These are phyloP conservation scores for Perognathus longimembris DNA, from an alignment of 2,113 vertebrate genomes.

Conservation along the genomic window DNA sequence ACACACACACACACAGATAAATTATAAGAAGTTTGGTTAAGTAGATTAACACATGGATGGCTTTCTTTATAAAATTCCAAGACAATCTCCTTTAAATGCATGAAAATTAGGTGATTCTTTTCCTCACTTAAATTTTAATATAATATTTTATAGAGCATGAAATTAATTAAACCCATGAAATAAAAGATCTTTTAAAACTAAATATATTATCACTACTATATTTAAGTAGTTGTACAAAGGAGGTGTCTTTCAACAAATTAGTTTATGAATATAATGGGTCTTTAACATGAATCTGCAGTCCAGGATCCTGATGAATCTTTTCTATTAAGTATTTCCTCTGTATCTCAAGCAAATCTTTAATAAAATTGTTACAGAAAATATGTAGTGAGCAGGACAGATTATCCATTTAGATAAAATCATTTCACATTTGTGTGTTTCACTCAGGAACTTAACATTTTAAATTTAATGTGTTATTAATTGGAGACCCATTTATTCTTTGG, in stretches of 20 bases:
- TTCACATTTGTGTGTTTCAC: slow-evolving; percentile 33
- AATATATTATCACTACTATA: too few species aligned
- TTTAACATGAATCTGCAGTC: neutral
- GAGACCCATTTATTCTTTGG: neutral
- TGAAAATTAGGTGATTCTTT: neutral
- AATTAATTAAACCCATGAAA: neutral
- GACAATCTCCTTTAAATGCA: neutral
- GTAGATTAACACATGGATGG: neutral
- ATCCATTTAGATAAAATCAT: slow-evolving; percentile 13
- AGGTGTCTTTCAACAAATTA: too few species aligned
- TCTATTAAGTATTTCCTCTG: slow-evolving; percentile 8
- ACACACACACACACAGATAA: neutral
- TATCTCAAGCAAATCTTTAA: slow-evolving; percentile 26
- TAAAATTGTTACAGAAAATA: neutral
- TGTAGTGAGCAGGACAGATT: neutral
- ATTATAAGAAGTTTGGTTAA: neutral
- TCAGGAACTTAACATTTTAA: slow-evolving; percentile 26
- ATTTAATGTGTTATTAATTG: slow-evolving; percentile 22
- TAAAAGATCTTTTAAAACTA: neutral
- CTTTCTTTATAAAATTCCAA: neutral
- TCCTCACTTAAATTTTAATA: neutral
- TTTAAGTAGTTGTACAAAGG: too few species aligned
- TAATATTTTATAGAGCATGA: neutral
- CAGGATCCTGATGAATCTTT: neutral
- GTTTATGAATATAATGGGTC: too few species aligned